Percentiles rank a stretch among this genome's conserved stretches.
Evolutionary conservation across 2,113 vertebrate species (phyloP).

Genomic region (Psettodes erumei): DNA sequence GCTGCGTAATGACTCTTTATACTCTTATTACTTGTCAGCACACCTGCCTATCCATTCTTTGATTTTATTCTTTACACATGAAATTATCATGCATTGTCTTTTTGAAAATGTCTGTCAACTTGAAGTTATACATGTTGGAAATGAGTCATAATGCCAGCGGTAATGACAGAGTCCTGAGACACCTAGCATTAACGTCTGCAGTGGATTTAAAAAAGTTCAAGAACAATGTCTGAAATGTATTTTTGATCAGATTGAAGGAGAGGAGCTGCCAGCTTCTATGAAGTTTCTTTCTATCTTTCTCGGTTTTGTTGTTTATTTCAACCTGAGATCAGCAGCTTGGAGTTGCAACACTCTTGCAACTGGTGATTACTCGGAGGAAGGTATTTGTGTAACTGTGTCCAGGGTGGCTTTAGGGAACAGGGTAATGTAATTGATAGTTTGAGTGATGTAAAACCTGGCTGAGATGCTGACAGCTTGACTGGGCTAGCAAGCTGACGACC

Average conservation of each 20-base stretch:
- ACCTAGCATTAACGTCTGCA: not conserved
- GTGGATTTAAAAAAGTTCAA: not conserved
- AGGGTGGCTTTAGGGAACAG: slow-evolving; percentile 38
- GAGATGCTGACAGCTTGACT: slow-evolving; percentile 37
- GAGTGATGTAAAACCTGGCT: slow-evolving; percentile 45
- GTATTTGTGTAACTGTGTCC: slow-evolving; percentile 58
- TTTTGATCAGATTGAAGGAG: not conserved
- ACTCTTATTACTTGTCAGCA: not conserved
- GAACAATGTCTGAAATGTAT: not conserved
- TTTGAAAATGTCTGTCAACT: not conserved
- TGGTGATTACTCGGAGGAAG: slow-evolving; percentile 35
- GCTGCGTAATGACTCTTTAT: not conserved
- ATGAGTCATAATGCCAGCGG: not conserved
- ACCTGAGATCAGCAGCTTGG: slow-evolving; percentile 10
- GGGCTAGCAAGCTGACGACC: slow-evolving; percentile 44
- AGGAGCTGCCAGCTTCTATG: not conserved
- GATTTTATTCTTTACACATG: not conserved
- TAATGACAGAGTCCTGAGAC: not conserved
- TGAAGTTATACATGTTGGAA: not conserved
- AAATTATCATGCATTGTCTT: not conserved
- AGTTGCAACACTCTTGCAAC: slow-evolving; percentile 40
- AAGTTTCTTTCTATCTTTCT: not conserved
- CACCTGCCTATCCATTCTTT: not conserved
- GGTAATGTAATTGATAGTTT: slow-evolving; percentile 70
- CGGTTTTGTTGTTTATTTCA: slow-evolving; percentile 34